These are phyloP conservation scores for Camponotus fellah DNA, from an alignment of 2,888 invertebrate genomes.

Conservation along the genomic window DNA sequence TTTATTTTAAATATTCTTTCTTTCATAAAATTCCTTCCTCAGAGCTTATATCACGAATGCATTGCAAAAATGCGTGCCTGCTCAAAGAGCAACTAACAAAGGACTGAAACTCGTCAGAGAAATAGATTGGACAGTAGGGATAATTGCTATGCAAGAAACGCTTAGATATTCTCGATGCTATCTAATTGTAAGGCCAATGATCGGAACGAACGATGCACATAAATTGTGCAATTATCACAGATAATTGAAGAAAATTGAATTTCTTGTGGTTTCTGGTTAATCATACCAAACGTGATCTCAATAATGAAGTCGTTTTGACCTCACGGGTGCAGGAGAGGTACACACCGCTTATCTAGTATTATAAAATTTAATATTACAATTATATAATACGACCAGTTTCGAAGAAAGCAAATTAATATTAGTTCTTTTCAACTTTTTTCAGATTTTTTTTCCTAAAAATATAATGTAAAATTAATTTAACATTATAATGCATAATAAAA, in stretches of 20 bases:
- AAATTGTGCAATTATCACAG: slow-evolving; percentile 25
- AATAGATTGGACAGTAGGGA: slow-evolving; percentile 55
- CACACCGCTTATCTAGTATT: no score
- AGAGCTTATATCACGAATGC: slow-evolving; percentile 38
- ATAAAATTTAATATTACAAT: neutral
- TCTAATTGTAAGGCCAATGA: slow-evolving; percentile 42
- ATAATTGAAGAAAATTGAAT: neutral
- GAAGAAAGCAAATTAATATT: neutral
- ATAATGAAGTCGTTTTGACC: no score
- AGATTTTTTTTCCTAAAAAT: neutral
- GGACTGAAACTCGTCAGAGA: slow-evolving; percentile 44
- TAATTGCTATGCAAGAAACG: slow-evolving; percentile 60
- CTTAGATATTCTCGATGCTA: slow-evolving; percentile 60
- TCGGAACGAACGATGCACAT: slow-evolving; percentile 65
- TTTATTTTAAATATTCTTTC: neutral
- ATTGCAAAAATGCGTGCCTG: slow-evolving; percentile 54
- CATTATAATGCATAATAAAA: slow-evolving; percentile 9
- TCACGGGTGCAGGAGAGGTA: no score
- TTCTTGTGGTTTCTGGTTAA: neutral
- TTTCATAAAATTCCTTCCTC: slow-evolving; percentile 28
- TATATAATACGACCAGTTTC: neutral
- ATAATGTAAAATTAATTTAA: slow-evolving; percentile 21
- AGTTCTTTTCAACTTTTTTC: neutral
- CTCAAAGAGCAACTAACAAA: slow-evolving; percentile 40
- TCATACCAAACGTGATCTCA: no score